These are phyloP conservation scores for Cydia pomonella DNA, from an alignment of 1,140 invertebrate genomes.

Conservation along the genomic window DNA sequence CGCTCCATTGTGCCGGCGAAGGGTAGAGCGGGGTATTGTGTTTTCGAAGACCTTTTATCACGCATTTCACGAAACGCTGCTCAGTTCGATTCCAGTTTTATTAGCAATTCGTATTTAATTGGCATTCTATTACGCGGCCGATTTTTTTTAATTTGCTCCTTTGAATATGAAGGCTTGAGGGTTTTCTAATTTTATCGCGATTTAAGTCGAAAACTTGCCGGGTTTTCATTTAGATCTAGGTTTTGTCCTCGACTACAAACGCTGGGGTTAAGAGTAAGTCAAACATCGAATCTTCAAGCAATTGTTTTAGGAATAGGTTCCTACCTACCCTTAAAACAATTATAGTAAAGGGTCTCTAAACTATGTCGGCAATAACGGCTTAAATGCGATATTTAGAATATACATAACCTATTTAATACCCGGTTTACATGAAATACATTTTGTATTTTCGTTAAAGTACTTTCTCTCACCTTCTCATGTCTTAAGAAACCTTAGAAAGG, in stretches of 20 bases:
- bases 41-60: conserved; percentile 79
- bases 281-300: no score
- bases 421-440: no score
- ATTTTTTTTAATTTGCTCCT: conserved; percentile 7
- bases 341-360: no score
- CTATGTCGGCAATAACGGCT: no score
- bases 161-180: background rate
- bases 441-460: no score
- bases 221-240: background rate
- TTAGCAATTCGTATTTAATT: conserved; percentile 75
- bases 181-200: background rate
- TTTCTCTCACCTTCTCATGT: no score
- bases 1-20: conserved; percentile 59
- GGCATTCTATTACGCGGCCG: conserved; percentile 40
- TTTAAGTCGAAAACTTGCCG: background rate
- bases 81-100: conserved; percentile 78
- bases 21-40: conserved; percentile 74
- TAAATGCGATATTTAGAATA: no score
- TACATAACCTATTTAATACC: no score
- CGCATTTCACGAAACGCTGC: conserved; percentile 72
- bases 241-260: background rate
- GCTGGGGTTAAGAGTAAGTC: background rate
- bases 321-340: no score
- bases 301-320: no score
- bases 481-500: no score